Base-by-base conservation (phyloP, 2,797 vertebrate species). In the Gastrophryne carolinensis region DNA sequence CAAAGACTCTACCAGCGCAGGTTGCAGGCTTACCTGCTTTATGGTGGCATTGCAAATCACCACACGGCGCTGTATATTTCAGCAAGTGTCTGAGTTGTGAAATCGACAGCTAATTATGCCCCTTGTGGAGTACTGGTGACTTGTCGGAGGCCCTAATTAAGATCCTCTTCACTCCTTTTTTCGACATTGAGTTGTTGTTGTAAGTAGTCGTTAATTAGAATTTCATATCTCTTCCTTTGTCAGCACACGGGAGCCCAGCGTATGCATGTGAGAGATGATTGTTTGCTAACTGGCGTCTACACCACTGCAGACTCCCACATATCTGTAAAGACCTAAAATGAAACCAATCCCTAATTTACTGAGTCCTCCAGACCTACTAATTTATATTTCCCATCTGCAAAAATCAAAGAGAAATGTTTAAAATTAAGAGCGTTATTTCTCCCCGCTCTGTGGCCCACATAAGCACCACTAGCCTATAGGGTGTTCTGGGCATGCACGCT, bases 51-150 rank as follows among this genome's bases (percentile, higher is more conserved):
- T 34, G 41, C 65, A 68, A 68, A 68, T 68, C 34, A 68, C 34
- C 17, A n/a, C 5, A 15, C 10, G 21, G 65, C 13, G 21, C 50
- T 49, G n/a, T 41, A 68, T 68, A 54, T 39, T 17, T 68, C 65
- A 29, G 49, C 30, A 4, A 54, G 30, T 26, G 32, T 67, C 49
- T 67, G 65, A 67, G 30, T 11, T 15, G 52, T 3, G 26, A 67
- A 52, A 50, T n/a, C 50, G 49, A 15, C 61, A 5, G 50, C 72
- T 69, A 62, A 69, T 75, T 62, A 69, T 54, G 39, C 65, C 49
- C 30, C 35, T 21, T 54, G 47, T 27, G 67, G 65, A 44, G 57
- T 26, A 52, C 62, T 32, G 5, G 5, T 30, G 32, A 23, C 54
- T 67, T n/a, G 1, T 54, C 67, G 3, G 5, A 32, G 15, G 39